Evolutionary conservation across 2,113 vertebrate species (phyloP).

Genomic region (Axis porcinus): DNA sequence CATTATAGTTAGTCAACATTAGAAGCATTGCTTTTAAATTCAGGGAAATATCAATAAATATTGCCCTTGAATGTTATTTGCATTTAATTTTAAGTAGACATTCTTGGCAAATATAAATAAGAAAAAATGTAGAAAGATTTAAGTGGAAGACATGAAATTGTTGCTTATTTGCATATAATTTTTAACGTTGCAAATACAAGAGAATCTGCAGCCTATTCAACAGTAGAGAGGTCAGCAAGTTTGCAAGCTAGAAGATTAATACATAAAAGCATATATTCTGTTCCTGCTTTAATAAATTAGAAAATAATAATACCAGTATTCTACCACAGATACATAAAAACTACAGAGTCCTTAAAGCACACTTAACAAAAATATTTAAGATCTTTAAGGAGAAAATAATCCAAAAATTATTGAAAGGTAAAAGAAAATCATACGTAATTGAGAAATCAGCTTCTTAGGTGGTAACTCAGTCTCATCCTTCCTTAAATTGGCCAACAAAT

Average conservation of each 20-base stretch:
- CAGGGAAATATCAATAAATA: background rate
- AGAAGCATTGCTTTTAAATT: conserved; percentile 2
- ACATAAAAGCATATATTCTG: background rate
- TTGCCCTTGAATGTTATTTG: background rate
- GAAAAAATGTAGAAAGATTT: background rate
- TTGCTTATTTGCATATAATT: background rate
- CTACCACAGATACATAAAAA: background rate
- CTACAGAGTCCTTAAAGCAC: background rate
- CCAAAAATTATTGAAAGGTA: background rate
- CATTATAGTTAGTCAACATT: background rate
- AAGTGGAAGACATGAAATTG: background rate
- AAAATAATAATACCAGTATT: background rate
- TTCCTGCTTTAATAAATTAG: background rate
- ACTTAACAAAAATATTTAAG: background rate
- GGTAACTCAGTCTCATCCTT: background rate
- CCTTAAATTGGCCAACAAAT: background rate
- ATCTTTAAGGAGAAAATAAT: background rate
- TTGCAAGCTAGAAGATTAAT: background rate
- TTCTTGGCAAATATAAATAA: background rate
- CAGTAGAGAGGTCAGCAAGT: background rate
- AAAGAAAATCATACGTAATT: background rate
- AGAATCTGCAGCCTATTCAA: background rate
- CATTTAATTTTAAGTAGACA: background rate
- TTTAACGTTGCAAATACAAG: background rate
- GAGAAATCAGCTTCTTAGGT: background rate